These are phyloP conservation scores for Eurypyga helias DNA, from an alignment of 2,113 vertebrate species.

Conservation along the genomic window DNA sequence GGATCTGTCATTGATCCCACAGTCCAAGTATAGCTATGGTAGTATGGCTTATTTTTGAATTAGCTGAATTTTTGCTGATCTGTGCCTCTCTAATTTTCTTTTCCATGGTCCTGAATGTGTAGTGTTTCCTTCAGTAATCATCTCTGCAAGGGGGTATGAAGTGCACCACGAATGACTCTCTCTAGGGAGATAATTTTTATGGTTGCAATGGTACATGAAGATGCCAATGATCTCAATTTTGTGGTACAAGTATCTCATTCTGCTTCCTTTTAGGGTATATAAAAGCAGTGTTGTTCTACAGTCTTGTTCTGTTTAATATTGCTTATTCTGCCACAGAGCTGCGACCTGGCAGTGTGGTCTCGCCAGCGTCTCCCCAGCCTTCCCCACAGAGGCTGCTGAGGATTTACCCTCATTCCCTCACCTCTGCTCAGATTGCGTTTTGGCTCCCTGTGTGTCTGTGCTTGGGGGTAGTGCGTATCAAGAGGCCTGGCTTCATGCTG, in stretches of 20 bases:
- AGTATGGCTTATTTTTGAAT: neutral
- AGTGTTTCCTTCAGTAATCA: fast-evolving
- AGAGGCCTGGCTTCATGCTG: neutral
- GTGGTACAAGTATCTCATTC: neutral
- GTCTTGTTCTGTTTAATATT: neutral
- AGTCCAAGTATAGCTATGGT: neutral
- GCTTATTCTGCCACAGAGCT: neutral
- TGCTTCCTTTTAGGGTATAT: neutral
- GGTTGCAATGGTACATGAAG: neutral
- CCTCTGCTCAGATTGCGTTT: neutral
- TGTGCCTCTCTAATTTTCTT: neutral
- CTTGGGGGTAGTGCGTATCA: fast-evolving
- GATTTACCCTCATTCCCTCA: neutral
- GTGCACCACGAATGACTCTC: neutral
- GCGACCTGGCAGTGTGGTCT: neutral
- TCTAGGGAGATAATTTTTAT: neutral
- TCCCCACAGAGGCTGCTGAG: neutral
- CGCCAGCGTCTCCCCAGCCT: neutral
- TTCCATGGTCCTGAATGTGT: neutral
- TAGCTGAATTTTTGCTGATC: neutral
- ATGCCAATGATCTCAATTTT: neutral
- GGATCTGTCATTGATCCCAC: neutral
- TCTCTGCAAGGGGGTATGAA: neutral
- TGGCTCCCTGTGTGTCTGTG: fast-evolving
- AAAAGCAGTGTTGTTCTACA: neutral